These are phyloP conservation scores for Pandemis heparana DNA, from an alignment of 2,888 invertebrate species.

Conservation along the genomic window DNA sequence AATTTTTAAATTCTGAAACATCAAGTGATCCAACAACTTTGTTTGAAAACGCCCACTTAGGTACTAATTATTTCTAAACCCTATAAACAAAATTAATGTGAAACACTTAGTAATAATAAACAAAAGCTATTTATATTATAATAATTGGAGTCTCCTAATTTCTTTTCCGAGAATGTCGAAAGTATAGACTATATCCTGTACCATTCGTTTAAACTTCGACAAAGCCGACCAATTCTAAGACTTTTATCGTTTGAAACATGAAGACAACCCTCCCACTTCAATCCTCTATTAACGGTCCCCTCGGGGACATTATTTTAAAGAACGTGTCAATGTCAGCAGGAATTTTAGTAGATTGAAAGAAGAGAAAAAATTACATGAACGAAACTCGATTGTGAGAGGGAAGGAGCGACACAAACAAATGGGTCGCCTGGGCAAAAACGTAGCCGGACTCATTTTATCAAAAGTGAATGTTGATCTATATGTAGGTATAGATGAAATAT, in stretches of 20 bases:
- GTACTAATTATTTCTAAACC: too few relatives aligned
- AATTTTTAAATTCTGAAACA: too few relatives aligned
- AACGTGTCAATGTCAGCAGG: slow-evolving; percentile 10
- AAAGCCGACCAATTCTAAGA: neutral
- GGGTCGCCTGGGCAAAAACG: neutral
- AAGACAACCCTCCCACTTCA: neutral
- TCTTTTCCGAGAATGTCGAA: neutral
- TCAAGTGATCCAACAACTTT: too few relatives aligned
- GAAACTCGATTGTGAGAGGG: slow-evolving; percentile 1
- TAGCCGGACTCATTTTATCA: neutral
- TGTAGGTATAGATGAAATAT: neutral
- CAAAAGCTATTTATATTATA: too few relatives aligned
- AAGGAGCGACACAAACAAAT: neutral
- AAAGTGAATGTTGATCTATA: neutral
- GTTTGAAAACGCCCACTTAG: too few relatives aligned
- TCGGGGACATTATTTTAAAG: slow-evolving; percentile 12
- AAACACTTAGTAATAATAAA: neutral
- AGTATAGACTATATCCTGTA: neutral
- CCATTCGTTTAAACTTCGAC: neutral
- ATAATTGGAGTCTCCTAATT: too few relatives aligned
- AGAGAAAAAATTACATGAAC: slow-evolving; percentile 3
- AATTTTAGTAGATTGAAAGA: slow-evolving; percentile 19
- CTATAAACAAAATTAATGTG: neutral
- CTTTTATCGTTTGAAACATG: slow-evolving; percentile 6
- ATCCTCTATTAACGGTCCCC: neutral